A percentile compares a stretch with the other conserved stretches of the same genome.
Conservation (phyloP, 2,888 invertebrate species). For the Phaedon cochleariae region DNA sequence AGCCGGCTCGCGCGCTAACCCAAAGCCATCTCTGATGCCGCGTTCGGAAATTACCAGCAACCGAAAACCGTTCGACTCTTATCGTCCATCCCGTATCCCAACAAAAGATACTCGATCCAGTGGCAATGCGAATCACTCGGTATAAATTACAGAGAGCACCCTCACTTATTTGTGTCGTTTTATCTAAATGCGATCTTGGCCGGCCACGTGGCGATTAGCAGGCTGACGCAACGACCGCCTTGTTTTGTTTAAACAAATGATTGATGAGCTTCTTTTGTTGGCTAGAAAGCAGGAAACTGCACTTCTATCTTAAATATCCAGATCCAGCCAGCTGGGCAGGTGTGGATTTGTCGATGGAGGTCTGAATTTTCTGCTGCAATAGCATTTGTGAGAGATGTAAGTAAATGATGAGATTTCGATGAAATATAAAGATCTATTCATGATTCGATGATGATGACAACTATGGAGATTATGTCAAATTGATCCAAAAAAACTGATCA, state of each 20-base stretch:
- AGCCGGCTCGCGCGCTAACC: conserved; percentile 45
- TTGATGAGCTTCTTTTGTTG: conserved; percentile 56
- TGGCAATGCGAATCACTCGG: conserved; percentile 51
- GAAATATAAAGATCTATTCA: too few relatives aligned
- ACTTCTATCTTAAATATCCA: conserved; percentile 37
- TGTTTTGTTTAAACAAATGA: conserved; percentile 58
- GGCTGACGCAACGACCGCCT: conserved; percentile 52
- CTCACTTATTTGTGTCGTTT: conserved; percentile 50
- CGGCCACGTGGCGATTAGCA: conserved; percentile 48
- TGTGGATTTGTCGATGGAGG: conserved; percentile 55
- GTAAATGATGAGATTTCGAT: too few relatives aligned
- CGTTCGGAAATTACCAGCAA: conserved; percentile 56
- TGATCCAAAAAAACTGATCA: too few relatives aligned
- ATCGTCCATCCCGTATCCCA: conserved; percentile 27
- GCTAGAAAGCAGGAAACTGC: conserved; percentile 42
- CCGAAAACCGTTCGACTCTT: conserved; percentile 45
- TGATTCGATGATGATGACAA: too few relatives aligned
- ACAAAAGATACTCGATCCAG: conserved; percentile 51
- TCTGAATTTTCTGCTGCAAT: background rate
- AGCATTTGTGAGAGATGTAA: background rate
- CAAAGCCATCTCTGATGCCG: conserved; percentile 46
- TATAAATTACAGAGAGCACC: conserved; percentile 52
- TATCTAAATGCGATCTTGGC: conserved; percentile 53
- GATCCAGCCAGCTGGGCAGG: conserved; percentile 40
- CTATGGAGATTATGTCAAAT: too few relatives aligned